Conservation (phyloP, 64 coral and sea anemone genomes). For the Actinia equina region DNA sequence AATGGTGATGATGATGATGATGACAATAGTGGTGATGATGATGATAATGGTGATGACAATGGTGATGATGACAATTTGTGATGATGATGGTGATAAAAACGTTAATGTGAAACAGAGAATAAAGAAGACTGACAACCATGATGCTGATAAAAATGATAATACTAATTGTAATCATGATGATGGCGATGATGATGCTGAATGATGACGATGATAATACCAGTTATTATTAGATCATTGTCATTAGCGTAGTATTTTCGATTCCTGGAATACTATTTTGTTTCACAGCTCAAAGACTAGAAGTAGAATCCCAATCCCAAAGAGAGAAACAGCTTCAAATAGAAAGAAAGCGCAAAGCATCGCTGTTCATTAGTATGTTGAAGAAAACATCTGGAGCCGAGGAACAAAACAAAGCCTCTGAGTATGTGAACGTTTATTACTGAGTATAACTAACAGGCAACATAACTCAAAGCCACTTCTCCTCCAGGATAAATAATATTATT, state of each 20-base stretch:
- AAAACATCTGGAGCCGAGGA: slow-evolving; percentile 58
- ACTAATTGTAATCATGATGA: too few relatives aligned
- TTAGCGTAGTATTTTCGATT: too few relatives aligned
- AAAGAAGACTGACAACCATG: too few relatives aligned
- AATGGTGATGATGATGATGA: background rate
- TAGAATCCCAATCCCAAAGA: slow-evolving; percentile 51
- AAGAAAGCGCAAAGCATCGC: slow-evolving; percentile 76
- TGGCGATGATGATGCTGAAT: too few relatives aligned
- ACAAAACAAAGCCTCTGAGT: slow-evolving; percentile 18
- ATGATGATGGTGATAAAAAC: too few relatives aligned
- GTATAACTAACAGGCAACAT: too few relatives aligned
- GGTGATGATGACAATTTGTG: background rate
- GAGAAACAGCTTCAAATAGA: slow-evolving; percentile 95
- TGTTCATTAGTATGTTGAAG: slow-evolving; percentile 99
- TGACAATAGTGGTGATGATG: background rate
- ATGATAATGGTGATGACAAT: background rate
- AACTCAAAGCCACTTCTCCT: too few relatives aligned
- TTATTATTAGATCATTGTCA: too few relatives aligned
- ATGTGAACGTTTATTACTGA: background rate
- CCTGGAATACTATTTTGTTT: background rate
- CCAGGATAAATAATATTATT: too few relatives aligned
- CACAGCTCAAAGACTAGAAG: slow-evolving; percentile 72
- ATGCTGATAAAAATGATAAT: too few relatives aligned
- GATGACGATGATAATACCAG: too few relatives aligned
- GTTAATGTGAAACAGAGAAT: too few relatives aligned